Base-by-base conservation (phyloP, 2,797 vertebrate species). In the Oreochromis grahami region DNA sequence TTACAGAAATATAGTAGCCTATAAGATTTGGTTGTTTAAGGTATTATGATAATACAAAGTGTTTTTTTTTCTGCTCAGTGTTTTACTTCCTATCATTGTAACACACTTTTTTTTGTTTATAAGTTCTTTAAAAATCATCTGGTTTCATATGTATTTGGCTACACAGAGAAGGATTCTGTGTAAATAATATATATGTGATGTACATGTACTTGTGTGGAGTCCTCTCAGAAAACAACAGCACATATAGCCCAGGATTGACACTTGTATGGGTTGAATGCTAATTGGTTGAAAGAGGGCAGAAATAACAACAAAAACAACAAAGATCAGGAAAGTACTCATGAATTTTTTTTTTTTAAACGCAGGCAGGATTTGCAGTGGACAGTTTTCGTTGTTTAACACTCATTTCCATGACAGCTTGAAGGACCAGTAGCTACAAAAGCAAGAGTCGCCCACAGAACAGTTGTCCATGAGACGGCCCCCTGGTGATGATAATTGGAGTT, bases 11-110 rank as follows among this genome's bases (percentile, higher is more conserved):
- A 24, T 63, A 63, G 58, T 63, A 13, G 19, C 34, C 58, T 68
- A 2, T 15, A 43, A 24, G 12, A 24, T 68, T 43, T 43, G n/a
- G 63, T 41, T 43, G 38, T 24, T 43, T 68, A 8, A 4, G n/a
- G 14, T 68, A 43, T 2, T 68, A 13, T 26, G 63, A 24, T 15
- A 68, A 43, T 68, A 0, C 63, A 68, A 68, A 0, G n/a, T 38
- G 58, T 0, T 0, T 3, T 24, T 58, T 21, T 68, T 68, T 15
- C 63, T 43, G n/a, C 13, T 1, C n/a, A 15, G 13, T 43, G 63
- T 26, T 43, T 68, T 68, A 68, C 13, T 68, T 68, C 36, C 63
- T 68, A 21, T 68, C 43, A n/a, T 24, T 68, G 38, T 24, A 0
- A 43, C 13, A 14, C 13, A 15, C n/a, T 1, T 68, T 43, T 26